Evolutionary conservation across 2,888 invertebrate species (phyloP).

Genomic region (Ophion ellenae): DNA sequence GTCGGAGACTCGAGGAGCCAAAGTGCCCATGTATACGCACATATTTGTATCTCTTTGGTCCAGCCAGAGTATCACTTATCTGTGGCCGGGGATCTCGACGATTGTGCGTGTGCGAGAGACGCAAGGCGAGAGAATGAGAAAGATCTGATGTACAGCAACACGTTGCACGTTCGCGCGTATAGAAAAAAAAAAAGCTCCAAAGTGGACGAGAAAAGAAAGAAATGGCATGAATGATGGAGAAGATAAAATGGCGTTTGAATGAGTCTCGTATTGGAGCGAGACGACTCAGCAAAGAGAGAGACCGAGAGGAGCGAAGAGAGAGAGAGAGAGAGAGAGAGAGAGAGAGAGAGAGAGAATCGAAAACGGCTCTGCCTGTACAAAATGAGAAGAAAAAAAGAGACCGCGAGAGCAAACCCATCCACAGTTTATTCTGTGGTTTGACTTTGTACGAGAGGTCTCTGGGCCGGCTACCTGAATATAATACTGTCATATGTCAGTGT

Average conservation of each 20-base stretch:
- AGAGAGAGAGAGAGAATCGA: slow-evolving; percentile 2
- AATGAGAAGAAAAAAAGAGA: neutral
- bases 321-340: slow-evolving; percentile 9
- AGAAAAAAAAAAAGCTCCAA: slow-evolving; percentile 12
- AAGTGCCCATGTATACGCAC: neutral
- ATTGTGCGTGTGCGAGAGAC: slow-evolving; percentile 21
- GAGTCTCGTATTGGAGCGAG: slow-evolving; percentile 42
- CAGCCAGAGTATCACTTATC: slow-evolving; percentile 21
- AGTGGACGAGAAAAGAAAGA: slow-evolving; percentile 18
- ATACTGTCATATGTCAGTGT: slow-evolving; percentile 25
- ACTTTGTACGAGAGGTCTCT: slow-evolving; percentile 55
- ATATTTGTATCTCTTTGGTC: neutral
- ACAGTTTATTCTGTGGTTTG: slow-evolving; percentile 63
- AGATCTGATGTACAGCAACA: slow-evolving; percentile 49
- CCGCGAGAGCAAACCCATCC: slow-evolving; percentile 18
- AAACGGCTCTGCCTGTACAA: slow-evolving; percentile 3
- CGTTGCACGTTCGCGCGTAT: slow-evolving; percentile 51
- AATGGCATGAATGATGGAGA: slow-evolving; percentile 42
- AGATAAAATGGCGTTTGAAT: slow-evolving; percentile 58
- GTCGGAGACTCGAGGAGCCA: neutral
- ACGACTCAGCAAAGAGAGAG: slow-evolving; percentile 23
- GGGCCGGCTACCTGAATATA: slow-evolving; percentile 62
- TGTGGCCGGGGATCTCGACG: slow-evolving; percentile 20
- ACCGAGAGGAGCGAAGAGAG: neutral
- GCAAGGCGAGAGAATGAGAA: slow-evolving; percentile 13